These are phyloP conservation scores for Drosophila malerkotliana DNA, from an alignment of 1,140 invertebrate genomes.

Conservation along the genomic window DNA sequence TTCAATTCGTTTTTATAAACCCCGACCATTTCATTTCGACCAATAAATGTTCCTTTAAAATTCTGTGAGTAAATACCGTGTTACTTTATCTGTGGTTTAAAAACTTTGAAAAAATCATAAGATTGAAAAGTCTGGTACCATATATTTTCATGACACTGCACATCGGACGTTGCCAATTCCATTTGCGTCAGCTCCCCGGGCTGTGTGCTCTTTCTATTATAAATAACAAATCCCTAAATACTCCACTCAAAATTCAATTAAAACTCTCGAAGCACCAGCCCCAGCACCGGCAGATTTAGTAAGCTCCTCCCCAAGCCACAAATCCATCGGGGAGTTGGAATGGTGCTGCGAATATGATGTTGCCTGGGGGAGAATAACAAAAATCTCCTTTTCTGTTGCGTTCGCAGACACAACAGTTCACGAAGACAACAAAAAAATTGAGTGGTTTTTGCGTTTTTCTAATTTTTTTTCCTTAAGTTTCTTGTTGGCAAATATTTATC, in stretches of 20 bases:
- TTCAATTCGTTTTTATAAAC: background rate
- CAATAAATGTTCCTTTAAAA: background rate
- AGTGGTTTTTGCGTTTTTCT: constrained; percentile 48
- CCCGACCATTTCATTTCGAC: background rate
- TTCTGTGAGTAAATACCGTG: background rate
- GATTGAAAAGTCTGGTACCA: background rate
- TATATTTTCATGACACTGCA: constrained; percentile 23
- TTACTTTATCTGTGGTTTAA: background rate
- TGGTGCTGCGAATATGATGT: constrained; percentile 16
- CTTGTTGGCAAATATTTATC: constrained; percentile 37
- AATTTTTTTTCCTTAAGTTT: constrained; percentile 30
- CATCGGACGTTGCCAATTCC: constrained; percentile 41
- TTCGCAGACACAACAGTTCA: constrained; percentile 19
- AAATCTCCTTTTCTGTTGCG: constrained; percentile 25
- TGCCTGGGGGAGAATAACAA: constrained; percentile 31
- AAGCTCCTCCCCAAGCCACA: constrained; percentile 38
- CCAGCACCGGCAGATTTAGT: constrained; percentile 68
- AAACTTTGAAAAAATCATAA: background rate
- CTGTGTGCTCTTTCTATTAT: constrained; percentile 69
- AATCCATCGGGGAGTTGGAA: constrained; percentile 53
- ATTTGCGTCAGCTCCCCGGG: constrained; percentile 24
- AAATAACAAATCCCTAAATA: constrained; percentile 81
- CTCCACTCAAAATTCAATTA: constrained; percentile 81
- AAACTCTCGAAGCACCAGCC: constrained; percentile 72
- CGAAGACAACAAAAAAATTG: constrained; percentile 27